These are phyloP conservation scores for Melanophora roralis DNA, from an alignment of 2,888 invertebrate species.

Conservation along the genomic window DNA sequence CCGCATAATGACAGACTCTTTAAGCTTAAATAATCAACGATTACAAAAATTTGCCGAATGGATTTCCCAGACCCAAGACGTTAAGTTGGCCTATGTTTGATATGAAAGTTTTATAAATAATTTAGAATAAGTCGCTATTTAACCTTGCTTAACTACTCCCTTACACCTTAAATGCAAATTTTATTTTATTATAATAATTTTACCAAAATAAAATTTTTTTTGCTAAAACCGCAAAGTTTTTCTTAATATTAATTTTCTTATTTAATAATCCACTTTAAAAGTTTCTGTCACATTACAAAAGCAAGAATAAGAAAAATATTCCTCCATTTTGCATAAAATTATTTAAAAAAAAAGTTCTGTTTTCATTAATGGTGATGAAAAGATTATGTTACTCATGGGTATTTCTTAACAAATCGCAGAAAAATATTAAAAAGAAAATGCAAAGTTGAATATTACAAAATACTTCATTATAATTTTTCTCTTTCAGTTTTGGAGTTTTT, in stretches of 20 bases:
- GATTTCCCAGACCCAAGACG: too few relatives aligned
- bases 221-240: not conserved
- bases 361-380: slow-evolving; percentile 58
- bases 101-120: too few relatives aligned
- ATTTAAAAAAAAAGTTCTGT: not conserved
- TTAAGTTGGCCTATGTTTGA: too few relatives aligned
- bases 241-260: slow-evolving; percentile 44
- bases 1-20: too few relatives aligned
- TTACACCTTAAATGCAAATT: too few relatives aligned
- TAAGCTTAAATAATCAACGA: too few relatives aligned
- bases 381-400: slow-evolving; percentile 62
- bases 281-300: not conserved
- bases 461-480: slow-evolving; percentile 60
- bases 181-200: too few relatives aligned
- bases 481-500: slow-evolving; percentile 16
- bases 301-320: not conserved
- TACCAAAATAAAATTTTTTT: too few relatives aligned
- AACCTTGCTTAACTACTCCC: too few relatives aligned
- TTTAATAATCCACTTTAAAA: slow-evolving; percentile 59
- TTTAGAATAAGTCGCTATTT: too few relatives aligned
- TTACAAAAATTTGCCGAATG: too few relatives aligned
- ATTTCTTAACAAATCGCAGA: slow-evolving; percentile 38
- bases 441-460: slow-evolving; percentile 58
- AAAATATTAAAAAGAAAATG: not conserved
- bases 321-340: not conserved